These are phyloP conservation scores for Clostera curtula DNA, from an alignment of 2,888 invertebrate genomes.

Conservation along the genomic window DNA sequence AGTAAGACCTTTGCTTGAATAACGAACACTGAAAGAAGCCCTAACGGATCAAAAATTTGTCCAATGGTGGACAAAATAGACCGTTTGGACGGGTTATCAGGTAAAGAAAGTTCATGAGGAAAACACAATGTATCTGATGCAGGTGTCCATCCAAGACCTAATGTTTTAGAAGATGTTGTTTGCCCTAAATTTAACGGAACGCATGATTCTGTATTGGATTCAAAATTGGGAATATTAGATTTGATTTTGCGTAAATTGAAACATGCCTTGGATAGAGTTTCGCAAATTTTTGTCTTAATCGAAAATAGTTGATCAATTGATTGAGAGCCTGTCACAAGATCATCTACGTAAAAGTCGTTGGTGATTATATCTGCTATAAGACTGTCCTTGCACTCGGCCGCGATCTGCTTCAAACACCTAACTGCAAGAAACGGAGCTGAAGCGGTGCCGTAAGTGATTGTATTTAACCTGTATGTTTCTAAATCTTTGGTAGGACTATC, in stretches of 20 bases:
- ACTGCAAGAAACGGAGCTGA: conserved; percentile 1
- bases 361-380: neutral
- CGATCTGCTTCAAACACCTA: neutral
- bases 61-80: neutral
- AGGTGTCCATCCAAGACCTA: neutral
- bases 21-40: neutral
- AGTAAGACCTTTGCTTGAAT: neutral
- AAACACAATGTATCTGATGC: neutral
- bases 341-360: neutral
- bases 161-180: neutral
- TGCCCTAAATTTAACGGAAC: neutral
- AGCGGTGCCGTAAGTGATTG: neutral
- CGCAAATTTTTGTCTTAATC: neutral
- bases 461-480: conserved; percentile 1
- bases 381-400: neutral
- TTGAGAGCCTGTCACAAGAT: neutral
- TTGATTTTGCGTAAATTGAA: neutral
- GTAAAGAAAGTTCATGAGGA: neutral
- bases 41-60: neutral
- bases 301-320: neutral
- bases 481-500: conserved; percentile 1
- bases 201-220: neutral
- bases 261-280: neutral
- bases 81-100: neutral
- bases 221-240: neutral